These are phyloP conservation scores for Siniperca obscura DNA, from an alignment of 2,797 vertebrate genomes.

Conservation along the genomic window DNA sequence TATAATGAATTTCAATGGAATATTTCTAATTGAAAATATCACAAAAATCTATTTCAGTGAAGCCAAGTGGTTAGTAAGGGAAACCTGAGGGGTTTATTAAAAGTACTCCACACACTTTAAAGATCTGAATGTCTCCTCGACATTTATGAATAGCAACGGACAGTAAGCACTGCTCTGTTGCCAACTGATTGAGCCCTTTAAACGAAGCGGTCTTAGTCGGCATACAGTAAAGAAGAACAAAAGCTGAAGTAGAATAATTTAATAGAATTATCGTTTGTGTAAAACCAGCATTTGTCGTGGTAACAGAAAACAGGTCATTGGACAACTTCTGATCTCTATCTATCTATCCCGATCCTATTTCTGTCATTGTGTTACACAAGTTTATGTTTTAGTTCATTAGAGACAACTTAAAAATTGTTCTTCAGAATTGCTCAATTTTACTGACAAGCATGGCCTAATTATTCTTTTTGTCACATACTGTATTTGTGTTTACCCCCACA, in stretches of 20 bases:
- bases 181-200: conserved; percentile 57
- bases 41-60: conserved; percentile 48
- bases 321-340: neutral
- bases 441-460: neutral
- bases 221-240: conserved; percentile 29
- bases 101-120: conserved; percentile 57
- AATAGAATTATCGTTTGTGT: conserved; percentile 7
- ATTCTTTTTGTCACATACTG: neutral
- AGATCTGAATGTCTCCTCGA: conserved; percentile 51
- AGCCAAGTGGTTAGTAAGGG: conserved; percentile 47
- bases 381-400: neutral
- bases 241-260: conserved; percentile 40
- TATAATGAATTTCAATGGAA: conserved; percentile 67
- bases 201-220: conserved; percentile 27
- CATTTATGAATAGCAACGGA: conserved; percentile 29
- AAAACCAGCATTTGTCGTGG: neutral
- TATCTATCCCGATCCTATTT: neutral
- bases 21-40: conserved; percentile 76
- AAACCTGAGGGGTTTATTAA: conserved; percentile 69
- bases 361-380: neutral
- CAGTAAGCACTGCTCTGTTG: conserved; percentile 22
- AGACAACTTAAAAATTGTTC: neutral
- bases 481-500: neutral
- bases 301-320: neutral
- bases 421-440: neutral